Conservation (phyloP, 92 coral and sea anemone species). For the Isaurus tuberculatus region DNA sequence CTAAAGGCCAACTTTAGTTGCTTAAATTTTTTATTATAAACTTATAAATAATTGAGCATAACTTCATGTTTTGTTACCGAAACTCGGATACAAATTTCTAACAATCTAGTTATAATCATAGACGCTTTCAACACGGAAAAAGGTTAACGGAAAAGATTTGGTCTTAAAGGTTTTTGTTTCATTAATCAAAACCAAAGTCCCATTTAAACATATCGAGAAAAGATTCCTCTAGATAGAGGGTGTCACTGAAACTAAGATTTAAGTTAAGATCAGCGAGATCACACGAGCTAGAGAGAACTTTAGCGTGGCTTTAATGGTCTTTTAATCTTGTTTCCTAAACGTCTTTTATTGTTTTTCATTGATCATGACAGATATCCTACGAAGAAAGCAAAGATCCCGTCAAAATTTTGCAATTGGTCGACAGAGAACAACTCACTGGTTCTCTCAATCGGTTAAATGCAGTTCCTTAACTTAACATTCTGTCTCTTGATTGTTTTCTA, state of each 20-base stretch:
- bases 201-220: too few species aligned
- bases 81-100: not conserved
- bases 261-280: too few species aligned
- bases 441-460: not conserved
- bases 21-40: too few species aligned
- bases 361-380: too few species aligned
- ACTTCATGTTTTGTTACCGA: too few species aligned
- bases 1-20: not conserved
- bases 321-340: too few species aligned
- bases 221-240: not conserved
- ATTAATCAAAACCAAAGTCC: not conserved
- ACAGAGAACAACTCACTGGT: not conserved
- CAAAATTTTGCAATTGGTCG: not conserved
- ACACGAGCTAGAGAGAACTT: too few species aligned
- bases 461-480: not conserved
- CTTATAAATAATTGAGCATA: not conserved
- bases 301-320: too few species aligned
- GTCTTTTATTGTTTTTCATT: too few species aligned
- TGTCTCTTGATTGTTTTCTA: not conserved
- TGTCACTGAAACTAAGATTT: too few species aligned
- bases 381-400: too few species aligned
- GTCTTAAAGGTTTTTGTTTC: not conserved
- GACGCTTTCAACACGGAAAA: not conserved
- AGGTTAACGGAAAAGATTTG: not conserved
- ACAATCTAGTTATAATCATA: not conserved